Evolutionary conservation across 1,140 invertebrate species (phyloP).

Genomic region (Panonychus citri): DNA sequence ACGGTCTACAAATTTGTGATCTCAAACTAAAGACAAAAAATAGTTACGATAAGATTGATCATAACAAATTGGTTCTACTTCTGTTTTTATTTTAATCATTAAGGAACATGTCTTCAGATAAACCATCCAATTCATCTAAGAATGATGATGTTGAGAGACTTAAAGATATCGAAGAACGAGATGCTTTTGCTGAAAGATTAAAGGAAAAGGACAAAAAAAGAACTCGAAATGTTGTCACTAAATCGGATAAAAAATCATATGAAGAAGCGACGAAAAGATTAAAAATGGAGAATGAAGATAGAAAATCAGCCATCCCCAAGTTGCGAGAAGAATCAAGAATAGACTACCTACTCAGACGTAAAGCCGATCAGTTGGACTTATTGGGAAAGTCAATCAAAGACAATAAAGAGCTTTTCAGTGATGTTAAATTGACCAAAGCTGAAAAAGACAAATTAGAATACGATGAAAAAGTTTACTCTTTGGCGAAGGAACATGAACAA

Average conservation of each 20-base stretch:
- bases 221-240: conserved; percentile 50
- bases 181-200: conserved; percentile 73
- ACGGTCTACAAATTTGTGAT: too few relatives aligned
- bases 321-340: conserved; percentile 69
- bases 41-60: too few relatives aligned
- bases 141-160: conserved; percentile 28
- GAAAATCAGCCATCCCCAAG: conserved; percentile 61
- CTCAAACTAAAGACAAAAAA: too few relatives aligned
- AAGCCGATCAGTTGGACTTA: conserved; percentile 87
- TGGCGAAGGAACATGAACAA: conserved; percentile 86
- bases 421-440: conserved; percentile 53
- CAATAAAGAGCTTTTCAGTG: conserved; percentile 83
- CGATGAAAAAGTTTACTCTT: conserved; percentile 65
- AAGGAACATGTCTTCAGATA: too few relatives aligned
- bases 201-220: conserved; percentile 72
- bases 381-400: conserved; percentile 83
- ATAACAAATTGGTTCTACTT: too few relatives aligned
- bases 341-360: conserved; percentile 81
- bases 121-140: not conserved
- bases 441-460: conserved; percentile 64
- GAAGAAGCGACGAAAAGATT: conserved; percentile 78
- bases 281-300: conserved; percentile 51
- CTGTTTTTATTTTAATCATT: too few relatives aligned
- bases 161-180: conserved; percentile 66
- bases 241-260: conserved; percentile 44